These are phyloP conservation scores for Plectrocnemia conspersa DNA, from an alignment of 1,140 invertebrate genomes.

Conservation along the genomic window DNA sequence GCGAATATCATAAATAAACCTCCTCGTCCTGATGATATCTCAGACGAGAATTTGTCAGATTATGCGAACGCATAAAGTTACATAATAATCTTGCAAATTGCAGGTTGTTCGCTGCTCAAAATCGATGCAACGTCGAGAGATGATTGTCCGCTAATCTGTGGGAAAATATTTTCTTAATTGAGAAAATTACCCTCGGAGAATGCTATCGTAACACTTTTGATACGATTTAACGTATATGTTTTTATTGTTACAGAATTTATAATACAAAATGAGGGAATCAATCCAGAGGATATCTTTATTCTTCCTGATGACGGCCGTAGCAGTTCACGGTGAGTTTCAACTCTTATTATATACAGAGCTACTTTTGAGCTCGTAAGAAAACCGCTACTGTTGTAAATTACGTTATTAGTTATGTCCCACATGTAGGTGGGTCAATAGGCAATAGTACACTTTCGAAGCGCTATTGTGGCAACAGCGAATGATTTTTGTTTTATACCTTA, in stretches of 20 bases:
- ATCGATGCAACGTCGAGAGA: background rate
- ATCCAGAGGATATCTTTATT: constrained; percentile 27
- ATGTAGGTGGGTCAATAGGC: background rate
- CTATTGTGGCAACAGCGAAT: too few species aligned
- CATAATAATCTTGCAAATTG: constrained; percentile 7
- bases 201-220: too few species aligned
- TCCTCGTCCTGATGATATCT: too few species aligned
- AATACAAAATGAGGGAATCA: constrained; percentile 29
- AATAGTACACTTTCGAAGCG: background rate
- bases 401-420: background rate
- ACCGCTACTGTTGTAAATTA: background rate
- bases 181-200: too few species aligned
- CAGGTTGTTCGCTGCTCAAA: background rate
- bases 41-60: too few species aligned
- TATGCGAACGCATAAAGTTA: background rate
- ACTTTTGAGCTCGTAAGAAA: background rate
- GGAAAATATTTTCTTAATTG: constrained; percentile 1
- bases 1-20: too few species aligned
- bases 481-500: constrained; percentile 8
- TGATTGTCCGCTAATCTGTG: constrained; percentile 2
- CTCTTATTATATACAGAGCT: background rate
- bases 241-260: constrained; percentile 27
- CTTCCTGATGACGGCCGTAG: constrained; percentile 11
- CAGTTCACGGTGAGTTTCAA: constrained; percentile 16
- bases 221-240: too few species aligned